A percentile compares a stretch with the other conserved stretches of the same genome.
These are phyloP conservation scores for Sorex fumeus DNA, from an alignment of 2,113 vertebrate genomes.

Conservation along the genomic window DNA sequence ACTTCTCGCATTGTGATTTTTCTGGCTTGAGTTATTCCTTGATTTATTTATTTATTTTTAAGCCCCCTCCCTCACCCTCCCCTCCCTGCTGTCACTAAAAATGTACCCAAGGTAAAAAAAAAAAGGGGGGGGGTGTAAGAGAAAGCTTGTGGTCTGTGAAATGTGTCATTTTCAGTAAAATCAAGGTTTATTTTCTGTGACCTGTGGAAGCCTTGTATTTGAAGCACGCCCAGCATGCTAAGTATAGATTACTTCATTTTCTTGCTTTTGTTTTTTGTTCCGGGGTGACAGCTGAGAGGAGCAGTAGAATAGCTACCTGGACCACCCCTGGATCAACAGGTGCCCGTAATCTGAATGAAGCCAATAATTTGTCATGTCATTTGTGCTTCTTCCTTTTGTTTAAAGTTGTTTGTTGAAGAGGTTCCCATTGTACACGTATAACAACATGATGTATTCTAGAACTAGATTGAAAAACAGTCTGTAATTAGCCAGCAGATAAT, in stretches of 20 bases:
- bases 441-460: slow-evolving; percentile 64
- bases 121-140: not conserved
- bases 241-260: slow-evolving; percentile 15
- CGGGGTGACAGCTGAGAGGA: not conserved
- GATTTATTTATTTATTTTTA: not conserved
- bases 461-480: slow-evolving; percentile 69
- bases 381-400: slow-evolving; percentile 67
- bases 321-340: slow-evolving; percentile 36
- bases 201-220: slow-evolving; percentile 4
- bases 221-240: not conserved
- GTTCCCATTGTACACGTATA: slow-evolving; percentile 35
- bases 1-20: slow-evolving; percentile 16
- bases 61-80: too few relatives aligned
- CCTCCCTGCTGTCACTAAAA: slow-evolving; percentile 40
- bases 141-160: not conserved
- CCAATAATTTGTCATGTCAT: slow-evolving; percentile 59
- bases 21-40: not conserved
- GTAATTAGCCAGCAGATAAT: slow-evolving; percentile 81
- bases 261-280: slow-evolving; percentile 59
- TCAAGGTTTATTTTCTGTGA: slow-evolving; percentile 10
- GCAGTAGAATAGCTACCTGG: slow-evolving; percentile 43
- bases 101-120: not conserved
- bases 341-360: slow-evolving; percentile 20
- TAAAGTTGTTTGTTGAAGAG: slow-evolving; percentile 79
- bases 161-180: slow-evolving; percentile 19